phyloP scores from a whole-genome alignment of 2,113 vertebrate genomes.

The Piprites chloris region DNA sequence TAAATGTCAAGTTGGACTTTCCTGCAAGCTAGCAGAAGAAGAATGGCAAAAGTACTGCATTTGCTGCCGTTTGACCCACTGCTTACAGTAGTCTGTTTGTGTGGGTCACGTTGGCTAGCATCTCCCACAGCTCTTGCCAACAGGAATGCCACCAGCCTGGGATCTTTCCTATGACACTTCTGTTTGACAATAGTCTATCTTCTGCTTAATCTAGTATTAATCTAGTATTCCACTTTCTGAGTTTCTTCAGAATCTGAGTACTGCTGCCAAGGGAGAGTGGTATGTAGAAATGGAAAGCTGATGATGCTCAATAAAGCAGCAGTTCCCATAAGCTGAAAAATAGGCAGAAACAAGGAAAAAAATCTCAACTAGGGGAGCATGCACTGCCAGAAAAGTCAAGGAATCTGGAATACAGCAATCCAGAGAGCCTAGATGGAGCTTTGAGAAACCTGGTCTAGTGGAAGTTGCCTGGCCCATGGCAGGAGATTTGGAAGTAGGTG shows the following conservation, averaged over 20 bases:
- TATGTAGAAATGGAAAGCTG: not conserved
- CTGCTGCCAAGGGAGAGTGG: not conserved
- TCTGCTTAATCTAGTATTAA: not conserved
- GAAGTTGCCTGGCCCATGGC: not conserved
- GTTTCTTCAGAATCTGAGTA: not conserved
- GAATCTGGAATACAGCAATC: not conserved
- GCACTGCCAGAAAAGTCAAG: not conserved
- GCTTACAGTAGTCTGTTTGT: not conserved
- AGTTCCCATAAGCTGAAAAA: not conserved
- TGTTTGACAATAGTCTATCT: not conserved
- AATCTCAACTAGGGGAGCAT: not conserved
- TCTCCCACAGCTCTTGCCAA: not conserved
- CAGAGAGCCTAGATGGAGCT: not conserved
- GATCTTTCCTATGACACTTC: not conserved
- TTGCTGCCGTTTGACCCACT: not conserved
- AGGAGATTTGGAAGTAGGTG: not conserved
- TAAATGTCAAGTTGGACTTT: not conserved
- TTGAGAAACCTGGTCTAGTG: not conserved
- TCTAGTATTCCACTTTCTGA: not conserved
- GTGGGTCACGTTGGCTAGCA: not conserved
- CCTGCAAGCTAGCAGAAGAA: not conserved
- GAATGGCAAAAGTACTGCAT: not conserved
- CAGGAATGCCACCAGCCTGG: not conserved
- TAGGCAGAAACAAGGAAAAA: not conserved
- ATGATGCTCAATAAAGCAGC: not conserved